Base-by-base conservation (phyloP, 2,797 vertebrate genomes). In the Schizopygopsis pylzovi region DNA sequence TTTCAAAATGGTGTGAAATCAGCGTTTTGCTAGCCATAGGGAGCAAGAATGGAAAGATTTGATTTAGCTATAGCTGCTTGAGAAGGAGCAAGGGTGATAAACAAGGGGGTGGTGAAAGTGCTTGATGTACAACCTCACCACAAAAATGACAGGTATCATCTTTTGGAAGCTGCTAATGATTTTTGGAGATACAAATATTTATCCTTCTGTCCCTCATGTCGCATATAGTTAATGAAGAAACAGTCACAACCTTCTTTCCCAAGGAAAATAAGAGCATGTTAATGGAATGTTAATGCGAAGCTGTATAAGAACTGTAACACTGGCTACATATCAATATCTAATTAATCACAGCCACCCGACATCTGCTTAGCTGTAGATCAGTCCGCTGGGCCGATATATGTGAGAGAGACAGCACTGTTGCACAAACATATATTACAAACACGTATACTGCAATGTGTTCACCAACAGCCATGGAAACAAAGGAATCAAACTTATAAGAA, bases 241-340 rank as follows among this genome's bases (percentile, higher is more conserved):
- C 22, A 39, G 45, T 81, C 37, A 70, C 25, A 63, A 65, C 6
- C 22, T 67, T 77, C 28, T 43, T 84, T 77, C 37, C 28, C n/a
- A 28, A 71, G n/a, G 39, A 45, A 85, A 79, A 43, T 37, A 18
- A 79, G 49, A 11, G 16, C 33, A 10, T 2, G n/a, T 77, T 43
- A 59, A 56, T 70, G 71, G 11, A 61, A 71, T 79, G 65, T 79
- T 68, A 70, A 78, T 56, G 67, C n/a, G 37, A 85, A 71, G 49
- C 49, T 12, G 25, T 37, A 79, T 47, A 39, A 37, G 39, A 56
- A 79, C 65, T 16, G 45, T 39, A 25, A 41, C 11, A n/a, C 39
- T 68, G 49, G 39, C 39, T 61, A 79, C 9, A 25, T 52, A 68
- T 84, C 59, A 61, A 43, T 71, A 72, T 72, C 68, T 43, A 59